Conservation (phyloP, 1,140 invertebrate genomes). For the Drosophila subpulchrella region DNA sequence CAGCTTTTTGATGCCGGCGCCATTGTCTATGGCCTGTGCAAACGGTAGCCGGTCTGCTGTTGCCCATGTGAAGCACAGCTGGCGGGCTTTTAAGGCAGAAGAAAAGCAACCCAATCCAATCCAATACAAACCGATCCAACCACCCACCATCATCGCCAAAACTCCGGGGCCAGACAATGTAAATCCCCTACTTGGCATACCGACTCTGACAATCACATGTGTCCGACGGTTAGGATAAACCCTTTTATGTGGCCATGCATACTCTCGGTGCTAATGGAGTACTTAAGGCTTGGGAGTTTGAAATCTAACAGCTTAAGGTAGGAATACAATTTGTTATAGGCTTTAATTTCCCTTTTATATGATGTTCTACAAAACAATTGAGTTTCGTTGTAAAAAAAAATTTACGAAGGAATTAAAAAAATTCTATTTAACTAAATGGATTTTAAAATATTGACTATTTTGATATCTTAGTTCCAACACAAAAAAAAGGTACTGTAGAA, state of each 20-base stretch:
- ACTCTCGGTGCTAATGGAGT: constrained; percentile 18
- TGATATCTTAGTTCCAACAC: no score
- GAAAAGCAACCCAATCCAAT: constrained; percentile 18
- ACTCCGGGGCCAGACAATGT: constrained; percentile 47
- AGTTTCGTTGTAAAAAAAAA: no score
- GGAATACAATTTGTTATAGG: not conserved
- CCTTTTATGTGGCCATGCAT: constrained; percentile 48
- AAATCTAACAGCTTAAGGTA: not conserved
- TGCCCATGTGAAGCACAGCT: constrained; percentile 53
- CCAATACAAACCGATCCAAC: constrained; percentile 36
- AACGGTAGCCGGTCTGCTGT: constrained; percentile 62
- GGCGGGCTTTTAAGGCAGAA: constrained; percentile 39
- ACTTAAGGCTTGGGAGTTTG: not conserved
- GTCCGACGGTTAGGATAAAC: constrained; percentile 43
- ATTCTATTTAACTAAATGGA: no score
- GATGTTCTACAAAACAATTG: no score
- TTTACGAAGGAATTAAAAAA: no score
- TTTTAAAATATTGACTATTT: no score
- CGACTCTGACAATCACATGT: constrained; percentile 47
- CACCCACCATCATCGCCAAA: constrained; percentile 56
- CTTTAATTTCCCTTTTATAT: not conserved
- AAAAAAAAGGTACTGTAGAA: no score
- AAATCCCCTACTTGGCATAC: constrained; percentile 53
- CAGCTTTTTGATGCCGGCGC: constrained; percentile 57
- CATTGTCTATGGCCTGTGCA: constrained; percentile 28